Evolutionary conservation across 64 coral and sea anemone genomes (phyloP), one percentile per base, ranked within the genome.

Genomic region (Porites australiensis): DNA sequence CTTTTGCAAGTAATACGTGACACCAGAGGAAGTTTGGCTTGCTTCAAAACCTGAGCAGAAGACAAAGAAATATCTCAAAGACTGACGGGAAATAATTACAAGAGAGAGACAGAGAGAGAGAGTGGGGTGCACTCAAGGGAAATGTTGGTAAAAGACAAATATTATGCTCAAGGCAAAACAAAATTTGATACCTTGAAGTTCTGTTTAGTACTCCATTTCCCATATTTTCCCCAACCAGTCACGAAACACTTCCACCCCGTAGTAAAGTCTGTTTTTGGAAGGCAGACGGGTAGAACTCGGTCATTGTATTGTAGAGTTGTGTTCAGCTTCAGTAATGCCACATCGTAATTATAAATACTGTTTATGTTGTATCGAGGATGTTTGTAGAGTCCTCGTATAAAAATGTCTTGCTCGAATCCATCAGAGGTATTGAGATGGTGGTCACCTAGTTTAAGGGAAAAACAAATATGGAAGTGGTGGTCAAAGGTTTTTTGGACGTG

Each of bases 141-240:
- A 37, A 37, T 37, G 27, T 37, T 0, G 27, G 0, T 37, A 37
- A 37, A 37, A 37, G 27, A 37, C 27, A 37, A 37, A 37, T 37
- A 37, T 37, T 37, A 37, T 37, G 27, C 27, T 37, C 27, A 37
- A 37, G 27, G 27, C 0, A 13, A 1, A 74, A 9, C 18, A 62
- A 13, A 48, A 37, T 51, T 21, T 0, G 8, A 13, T 80, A 80
- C 77, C 77, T 80, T 80, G 5, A 13, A 4, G 22, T 3, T 11
- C 23, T 13, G 22, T 15, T 80, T 80, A 15, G 9, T 22, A 43
- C 54, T 12, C 0, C 27, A 37, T 37, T 44, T 14, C 11, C 22
- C 55, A 37, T 59, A 50, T 54, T 21, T 77, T 27, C 91, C 91
- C 91, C 91, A 88, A 7, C 91, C 91, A 79, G 82, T 93, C 13